These are phyloP conservation scores for Clupea harengus DNA, from an alignment of 2,113 vertebrate genomes.

Conservation along the genomic window DNA sequence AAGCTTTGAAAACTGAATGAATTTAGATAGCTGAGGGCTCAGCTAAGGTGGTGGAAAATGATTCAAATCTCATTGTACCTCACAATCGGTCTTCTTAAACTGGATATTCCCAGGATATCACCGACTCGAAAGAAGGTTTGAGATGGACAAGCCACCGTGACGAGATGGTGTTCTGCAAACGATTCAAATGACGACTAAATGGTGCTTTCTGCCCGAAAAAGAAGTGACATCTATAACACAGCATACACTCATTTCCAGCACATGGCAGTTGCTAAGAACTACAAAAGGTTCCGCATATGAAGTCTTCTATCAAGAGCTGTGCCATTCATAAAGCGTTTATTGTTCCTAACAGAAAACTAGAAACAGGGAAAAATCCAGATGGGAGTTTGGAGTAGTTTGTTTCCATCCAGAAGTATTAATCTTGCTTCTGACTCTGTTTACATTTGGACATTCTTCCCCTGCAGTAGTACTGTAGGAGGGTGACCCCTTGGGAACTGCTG, in stretches of 20 bases:
- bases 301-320: background rate
- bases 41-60: background rate
- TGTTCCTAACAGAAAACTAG: background rate
- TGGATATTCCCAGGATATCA: too few relatives aligned
- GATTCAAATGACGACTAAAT: background rate
- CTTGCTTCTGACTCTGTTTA: constrained; percentile 65
- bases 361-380: background rate
- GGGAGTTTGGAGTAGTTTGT: constrained; percentile 26
- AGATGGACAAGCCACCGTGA: background rate
- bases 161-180: background rate
- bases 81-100: background rate
- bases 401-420: constrained; percentile 56
- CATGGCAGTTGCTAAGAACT: too few relatives aligned
- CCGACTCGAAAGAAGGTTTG: too few relatives aligned
- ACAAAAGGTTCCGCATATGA: background rate
- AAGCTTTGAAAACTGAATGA: background rate
- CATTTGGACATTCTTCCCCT: constrained; percentile 57
- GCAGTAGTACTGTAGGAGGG: constrained; percentile 43
- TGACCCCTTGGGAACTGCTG: constrained; percentile 56
- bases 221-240: background rate
- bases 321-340: background rate
- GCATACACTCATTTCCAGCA: background rate
- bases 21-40: background rate
- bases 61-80: background rate
- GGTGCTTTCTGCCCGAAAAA: background rate